Percentiles rank a stretch among this genome's conserved stretches.
phyloP scores from a whole-genome alignment of 2,888 invertebrate species.

The Erebia palarica region DNA sequence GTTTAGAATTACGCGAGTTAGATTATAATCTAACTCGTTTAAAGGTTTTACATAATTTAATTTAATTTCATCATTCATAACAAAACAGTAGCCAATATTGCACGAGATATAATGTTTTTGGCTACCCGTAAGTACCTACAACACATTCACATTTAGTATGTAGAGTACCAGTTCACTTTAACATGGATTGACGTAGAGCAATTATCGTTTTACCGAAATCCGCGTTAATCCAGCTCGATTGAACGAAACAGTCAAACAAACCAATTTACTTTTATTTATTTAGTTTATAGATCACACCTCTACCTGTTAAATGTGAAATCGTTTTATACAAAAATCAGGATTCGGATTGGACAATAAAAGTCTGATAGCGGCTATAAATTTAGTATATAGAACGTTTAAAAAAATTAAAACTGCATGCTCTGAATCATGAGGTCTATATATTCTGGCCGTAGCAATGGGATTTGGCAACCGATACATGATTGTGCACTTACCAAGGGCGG shows the following conservation, averaged over 20 bases:
- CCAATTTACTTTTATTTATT: slow-evolving; percentile 32
- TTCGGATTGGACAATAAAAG: slow-evolving; percentile 55
- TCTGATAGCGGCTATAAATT: slow-evolving; percentile 65
- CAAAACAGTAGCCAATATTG: too few species aligned
- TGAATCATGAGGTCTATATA: slow-evolving; percentile 63
- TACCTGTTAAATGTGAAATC: slow-evolving; percentile 36
- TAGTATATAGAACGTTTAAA: slow-evolving; percentile 58
- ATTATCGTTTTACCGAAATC: slow-evolving; percentile 17
- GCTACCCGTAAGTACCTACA: too few species aligned
- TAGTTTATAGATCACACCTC: slow-evolving; percentile 30
- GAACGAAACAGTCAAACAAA: slow-evolving; percentile 28
- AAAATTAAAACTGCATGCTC: slow-evolving; percentile 72
- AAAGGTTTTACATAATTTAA: too few species aligned
- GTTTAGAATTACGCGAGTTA: too few species aligned
- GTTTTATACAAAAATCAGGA: slow-evolving; percentile 36
- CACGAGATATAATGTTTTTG: too few species aligned
- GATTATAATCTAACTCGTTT: too few species aligned
- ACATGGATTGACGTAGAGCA: slow-evolving; percentile 4
- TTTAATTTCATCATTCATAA: too few species aligned
- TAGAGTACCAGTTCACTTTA: slow-evolving; percentile 1
- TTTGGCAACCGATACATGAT: slow-evolving; percentile 79
- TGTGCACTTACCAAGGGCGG: slow-evolving; percentile 69
- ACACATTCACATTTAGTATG: too few species aligned
- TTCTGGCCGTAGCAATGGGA: slow-evolving; percentile 64
- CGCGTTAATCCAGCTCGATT: slow-evolving; percentile 21